These are phyloP conservation scores for Ctenochaetus hawaiiensis DNA, from an alignment of 2,797 vertebrate species.

Conservation along the genomic window DNA sequence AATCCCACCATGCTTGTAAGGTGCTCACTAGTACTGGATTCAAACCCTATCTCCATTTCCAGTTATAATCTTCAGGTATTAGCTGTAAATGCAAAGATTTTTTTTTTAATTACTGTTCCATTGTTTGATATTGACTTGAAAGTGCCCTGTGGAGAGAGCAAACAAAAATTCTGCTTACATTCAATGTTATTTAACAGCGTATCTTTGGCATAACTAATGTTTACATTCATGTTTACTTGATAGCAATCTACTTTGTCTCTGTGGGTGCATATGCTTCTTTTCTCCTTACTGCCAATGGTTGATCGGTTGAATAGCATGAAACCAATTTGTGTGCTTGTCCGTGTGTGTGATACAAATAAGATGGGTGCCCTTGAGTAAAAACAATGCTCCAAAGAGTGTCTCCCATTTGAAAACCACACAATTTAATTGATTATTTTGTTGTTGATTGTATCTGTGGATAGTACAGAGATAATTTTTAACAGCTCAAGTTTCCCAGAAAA, in stretches of 20 bases:
- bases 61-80: slow-evolving; percentile 10
- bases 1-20: slow-evolving; percentile 60
- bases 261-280: neutral
- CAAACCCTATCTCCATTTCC: neutral
- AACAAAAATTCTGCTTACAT: neutral
- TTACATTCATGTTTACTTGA: neutral
- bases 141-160: neutral
- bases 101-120: neutral
- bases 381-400: neutral
- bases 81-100: neutral
- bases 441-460: slow-evolving; percentile 17
- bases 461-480: slow-evolving; percentile 13
- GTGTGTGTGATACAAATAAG: neutral
- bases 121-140: slow-evolving; percentile 4
- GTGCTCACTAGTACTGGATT: slow-evolving; percentile 22
- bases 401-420: neutral
- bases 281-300: neutral
- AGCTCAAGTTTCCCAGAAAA: slow-evolving; percentile 10
- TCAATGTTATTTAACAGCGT: neutral
- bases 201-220: slow-evolving; percentile 1
- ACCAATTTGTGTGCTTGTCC: neutral
- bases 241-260: neutral
- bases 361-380: neutral
- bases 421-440: slow-evolving; percentile 1
- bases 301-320: neutral